These are phyloP conservation scores for Carassius auratus DNA, from an alignment of 2,113 vertebrate genomes.

Conservation along the genomic window DNA sequence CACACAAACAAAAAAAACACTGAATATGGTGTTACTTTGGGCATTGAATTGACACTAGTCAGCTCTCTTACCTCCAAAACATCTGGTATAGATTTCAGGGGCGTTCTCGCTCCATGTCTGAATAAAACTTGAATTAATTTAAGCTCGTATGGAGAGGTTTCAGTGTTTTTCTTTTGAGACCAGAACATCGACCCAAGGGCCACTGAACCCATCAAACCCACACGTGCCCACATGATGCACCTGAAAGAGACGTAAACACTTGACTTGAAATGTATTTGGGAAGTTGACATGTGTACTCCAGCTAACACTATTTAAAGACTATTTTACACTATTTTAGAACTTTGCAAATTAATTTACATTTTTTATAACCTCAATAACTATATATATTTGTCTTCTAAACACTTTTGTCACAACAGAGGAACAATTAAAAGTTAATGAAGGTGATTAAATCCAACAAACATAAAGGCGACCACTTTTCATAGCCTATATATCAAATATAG, in stretches of 20 bases:
- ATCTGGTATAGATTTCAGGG: slow-evolving; percentile 83
- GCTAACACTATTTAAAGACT: not conserved
- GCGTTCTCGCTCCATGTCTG: slow-evolving; percentile 88
- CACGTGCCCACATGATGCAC: slow-evolving; percentile 67
- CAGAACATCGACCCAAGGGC: slow-evolving; percentile 71
- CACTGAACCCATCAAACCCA: slow-evolving; percentile 71
- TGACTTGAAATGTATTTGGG: not conserved
- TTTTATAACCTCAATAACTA: not conserved
- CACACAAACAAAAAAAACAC: not conserved
- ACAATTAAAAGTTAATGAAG: not conserved
- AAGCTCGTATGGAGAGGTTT: slow-evolving; percentile 69
- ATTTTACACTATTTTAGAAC: not conserved
- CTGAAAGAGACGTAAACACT: slow-evolving; percentile 1
- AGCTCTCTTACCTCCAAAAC: slow-evolving; percentile 75
- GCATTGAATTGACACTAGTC: not conserved
- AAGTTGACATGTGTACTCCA: not conserved
- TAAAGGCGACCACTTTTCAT: not conserved
- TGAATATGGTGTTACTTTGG: not conserved
- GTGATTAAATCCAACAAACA: not conserved
- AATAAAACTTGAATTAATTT: slow-evolving; percentile 87
- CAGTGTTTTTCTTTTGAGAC: slow-evolving; percentile 65
- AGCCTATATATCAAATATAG: not conserved
- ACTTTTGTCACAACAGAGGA: not conserved
- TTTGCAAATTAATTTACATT: not conserved
- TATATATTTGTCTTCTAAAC: not conserved